Evolutionary conservation across 2,888 invertebrate genomes (phyloP).

Genomic region (Himalopsyche tibetana): DNA sequence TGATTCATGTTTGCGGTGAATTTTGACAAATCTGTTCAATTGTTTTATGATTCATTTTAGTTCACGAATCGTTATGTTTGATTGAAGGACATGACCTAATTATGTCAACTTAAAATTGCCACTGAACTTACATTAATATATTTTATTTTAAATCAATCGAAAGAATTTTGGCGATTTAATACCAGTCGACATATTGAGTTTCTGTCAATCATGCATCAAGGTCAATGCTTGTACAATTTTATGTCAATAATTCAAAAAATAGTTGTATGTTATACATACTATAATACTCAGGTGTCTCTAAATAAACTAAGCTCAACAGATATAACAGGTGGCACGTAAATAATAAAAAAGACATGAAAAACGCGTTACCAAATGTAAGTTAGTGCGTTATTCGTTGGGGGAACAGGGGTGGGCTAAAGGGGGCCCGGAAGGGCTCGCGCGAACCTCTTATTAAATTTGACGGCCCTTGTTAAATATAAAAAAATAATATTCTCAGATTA

Average conservation of each 20-base stretch:
- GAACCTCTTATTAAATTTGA: no score
- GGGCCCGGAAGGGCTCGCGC: no score
- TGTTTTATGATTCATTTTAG: neutral
- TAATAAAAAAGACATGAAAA: no score
- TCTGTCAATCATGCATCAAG: slow-evolving; percentile 13
- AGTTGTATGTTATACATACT: no score
- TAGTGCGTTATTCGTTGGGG: no score
- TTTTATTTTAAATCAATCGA: neutral
- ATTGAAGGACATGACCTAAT: neutral
- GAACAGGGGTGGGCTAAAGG: no score
- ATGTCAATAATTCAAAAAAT: neutral
- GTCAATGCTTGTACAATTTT: neutral
- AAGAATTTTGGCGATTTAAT: neutral
- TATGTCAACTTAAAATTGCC: neutral
- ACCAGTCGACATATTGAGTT: neutral
- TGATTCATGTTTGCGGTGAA: neutral
- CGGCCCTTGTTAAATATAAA: no score
- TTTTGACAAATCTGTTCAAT: neutral
- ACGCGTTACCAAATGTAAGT: no score
- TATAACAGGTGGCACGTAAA: no score
- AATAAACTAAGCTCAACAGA: no score
- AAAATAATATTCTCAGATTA: no score
- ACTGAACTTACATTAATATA: neutral
- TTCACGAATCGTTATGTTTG: neutral
- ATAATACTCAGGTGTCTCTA: no score